phyloP scores from a whole-genome alignment of 2,888 invertebrate genomes.

The Colostygia pectinataria region DNA sequence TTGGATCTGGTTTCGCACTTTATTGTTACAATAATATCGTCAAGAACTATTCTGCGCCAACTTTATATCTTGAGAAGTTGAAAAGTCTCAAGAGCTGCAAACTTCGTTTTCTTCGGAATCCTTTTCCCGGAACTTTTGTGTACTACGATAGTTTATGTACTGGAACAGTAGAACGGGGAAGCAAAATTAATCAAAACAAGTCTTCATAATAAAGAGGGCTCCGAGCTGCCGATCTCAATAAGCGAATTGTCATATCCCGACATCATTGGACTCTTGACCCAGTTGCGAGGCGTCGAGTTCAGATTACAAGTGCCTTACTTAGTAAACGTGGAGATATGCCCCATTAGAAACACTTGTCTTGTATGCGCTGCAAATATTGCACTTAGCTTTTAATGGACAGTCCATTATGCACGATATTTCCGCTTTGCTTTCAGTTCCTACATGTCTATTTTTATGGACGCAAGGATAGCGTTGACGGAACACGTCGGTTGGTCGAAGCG shows the following conservation, averaged over 20 bases:
- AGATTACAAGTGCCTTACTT: slow-evolving; percentile 55
- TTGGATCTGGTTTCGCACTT: slow-evolving; percentile 2
- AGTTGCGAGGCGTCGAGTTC: slow-evolving; percentile 46
- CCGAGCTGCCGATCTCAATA: slow-evolving; percentile 33
- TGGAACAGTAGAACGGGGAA: slow-evolving; percentile 18
- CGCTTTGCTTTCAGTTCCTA: slow-evolving; percentile 27
- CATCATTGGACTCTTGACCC: slow-evolving; percentile 57
- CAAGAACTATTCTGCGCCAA: slow-evolving; percentile 17
- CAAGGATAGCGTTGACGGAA: too few relatives aligned
- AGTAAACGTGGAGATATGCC: slow-evolving; percentile 52
- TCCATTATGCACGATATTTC: slow-evolving; percentile 35
- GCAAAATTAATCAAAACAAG: slow-evolving; percentile 27
- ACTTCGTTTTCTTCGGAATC: slow-evolving; percentile 21
- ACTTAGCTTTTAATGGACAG: slow-evolving; percentile 34
- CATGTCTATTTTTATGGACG: slow-evolving; percentile 26
- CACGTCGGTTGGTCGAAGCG: too few relatives aligned
- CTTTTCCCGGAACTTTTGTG: slow-evolving; percentile 21
- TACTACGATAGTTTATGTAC: slow-evolving; percentile 24
- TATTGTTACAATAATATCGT: slow-evolving; percentile 16
- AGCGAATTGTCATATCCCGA: slow-evolving; percentile 45
- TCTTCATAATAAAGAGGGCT: slow-evolving; percentile 28
- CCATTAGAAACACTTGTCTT: slow-evolving; percentile 52
- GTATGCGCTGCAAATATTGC: slow-evolving; percentile 45
- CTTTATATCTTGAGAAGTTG: slow-evolving; percentile 23
- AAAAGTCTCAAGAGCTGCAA: slow-evolving; percentile 25